These are phyloP conservation scores for Drosophila mauritiana DNA, from an alignment of 1,140 invertebrate species.

Conservation along the genomic window DNA sequence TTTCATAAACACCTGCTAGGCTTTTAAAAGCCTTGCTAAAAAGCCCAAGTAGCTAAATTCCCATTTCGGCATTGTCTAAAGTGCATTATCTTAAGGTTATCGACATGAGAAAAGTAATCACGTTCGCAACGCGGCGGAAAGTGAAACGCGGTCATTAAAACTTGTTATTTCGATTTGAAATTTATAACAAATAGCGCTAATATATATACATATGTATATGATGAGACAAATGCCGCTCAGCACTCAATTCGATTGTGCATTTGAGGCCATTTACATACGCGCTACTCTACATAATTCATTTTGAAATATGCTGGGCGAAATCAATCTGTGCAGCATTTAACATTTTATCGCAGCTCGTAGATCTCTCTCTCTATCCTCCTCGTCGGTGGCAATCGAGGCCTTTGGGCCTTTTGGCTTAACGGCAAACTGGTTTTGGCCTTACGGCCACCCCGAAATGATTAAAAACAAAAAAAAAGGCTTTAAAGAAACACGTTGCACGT, in stretches of 20 bases:
- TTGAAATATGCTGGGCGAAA: conserved; percentile 55
- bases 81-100: conserved; percentile 3
- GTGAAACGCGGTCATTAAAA: conserved; percentile 2
- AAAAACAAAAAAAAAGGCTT: not conserved
- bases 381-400: conserved; percentile 50
- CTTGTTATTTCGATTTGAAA: conserved; percentile 42
- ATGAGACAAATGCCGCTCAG: conserved; percentile 38
- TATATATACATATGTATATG: not conserved
- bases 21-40: conserved; percentile 3
- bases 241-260: conserved; percentile 56
- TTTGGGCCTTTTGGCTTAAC: conserved; percentile 44
- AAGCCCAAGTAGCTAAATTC: conserved; percentile 3
- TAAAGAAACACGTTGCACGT: conserved; percentile 65
- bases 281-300: conserved; percentile 50
- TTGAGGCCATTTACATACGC: conserved; percentile 56
- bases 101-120: conserved; percentile 17
- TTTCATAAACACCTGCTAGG: conserved; percentile 15
- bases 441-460: conserved; percentile 19
- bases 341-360: conserved; percentile 51
- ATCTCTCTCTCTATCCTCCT: conserved; percentile 1
- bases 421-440: conserved; percentile 61
- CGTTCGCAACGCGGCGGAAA: conserved; percentile 11
- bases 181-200: conserved; percentile 34
- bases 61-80: not conserved
- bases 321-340: conserved; percentile 79